Percentiles rank a stretch among this genome's conserved stretches.
Conservation (phyloP, 2,113 vertebrate genomes). For the Mus spicilegus region DNA sequence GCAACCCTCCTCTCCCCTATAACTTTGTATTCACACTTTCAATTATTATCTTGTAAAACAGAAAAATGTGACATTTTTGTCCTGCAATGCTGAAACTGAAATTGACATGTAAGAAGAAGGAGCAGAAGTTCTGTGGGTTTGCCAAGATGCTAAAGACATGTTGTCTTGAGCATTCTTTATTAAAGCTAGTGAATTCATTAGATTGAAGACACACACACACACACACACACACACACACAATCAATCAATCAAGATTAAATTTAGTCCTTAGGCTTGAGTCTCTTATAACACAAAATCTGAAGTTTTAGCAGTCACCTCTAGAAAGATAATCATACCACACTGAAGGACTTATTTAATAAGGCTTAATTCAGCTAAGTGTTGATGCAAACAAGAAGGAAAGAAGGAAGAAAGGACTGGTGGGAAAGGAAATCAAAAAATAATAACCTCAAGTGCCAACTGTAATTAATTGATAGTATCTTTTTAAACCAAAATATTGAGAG, state of each 20-base stretch:
- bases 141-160: constrained; percentile 62
- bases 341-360: constrained; percentile 1
- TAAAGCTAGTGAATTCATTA: constrained; percentile 70
- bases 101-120: constrained; percentile 71
- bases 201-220: constrained; percentile 5
- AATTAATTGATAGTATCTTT: constrained; percentile 65
- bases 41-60: constrained; percentile 48
- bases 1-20: neutral
- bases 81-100: constrained; percentile 63
- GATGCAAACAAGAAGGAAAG: neutral
- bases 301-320: constrained; percentile 14
- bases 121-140: constrained; percentile 80
- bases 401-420: neutral
- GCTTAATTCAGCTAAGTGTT: constrained; percentile 36
- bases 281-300: neutral
- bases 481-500: constrained; percentile 50
- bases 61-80: constrained; percentile 64
- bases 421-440: neutral
- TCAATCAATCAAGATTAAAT: constrained; percentile 49
- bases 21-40: constrained; percentile 58
- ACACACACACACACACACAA: neutral
- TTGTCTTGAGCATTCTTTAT: constrained; percentile 72
- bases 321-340: constrained; percentile 22
- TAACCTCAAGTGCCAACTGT: constrained; percentile 57
- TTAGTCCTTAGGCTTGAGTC: neutral